Evolutionary conservation across 2,888 invertebrate species (phyloP).

Genomic region (Elysia crispata): DNA sequence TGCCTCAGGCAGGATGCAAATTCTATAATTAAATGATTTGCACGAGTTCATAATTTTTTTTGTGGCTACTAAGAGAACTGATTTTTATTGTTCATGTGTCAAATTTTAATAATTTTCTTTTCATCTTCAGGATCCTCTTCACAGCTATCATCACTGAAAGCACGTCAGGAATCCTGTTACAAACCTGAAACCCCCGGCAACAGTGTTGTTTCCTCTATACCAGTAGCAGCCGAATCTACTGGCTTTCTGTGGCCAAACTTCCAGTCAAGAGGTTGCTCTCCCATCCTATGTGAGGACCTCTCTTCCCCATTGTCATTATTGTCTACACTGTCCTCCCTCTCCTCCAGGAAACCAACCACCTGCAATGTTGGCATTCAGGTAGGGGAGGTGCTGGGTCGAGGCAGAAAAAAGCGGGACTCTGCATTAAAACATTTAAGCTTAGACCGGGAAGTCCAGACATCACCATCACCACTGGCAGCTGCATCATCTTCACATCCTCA

Average conservation of each 20-base stretch:
- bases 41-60: no score
- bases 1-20: no score
- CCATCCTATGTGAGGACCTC: conserved; percentile 64
- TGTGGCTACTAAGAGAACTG: no score
- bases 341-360: conserved; percentile 21
- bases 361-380: conserved; percentile 50
- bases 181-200: conserved; percentile 57
- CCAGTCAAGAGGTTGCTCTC: conserved; percentile 71
- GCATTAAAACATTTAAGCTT: not conserved
- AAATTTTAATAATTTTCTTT: no score
- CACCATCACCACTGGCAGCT: not conserved
- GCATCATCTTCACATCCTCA: not conserved
- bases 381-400: conserved; percentile 38
- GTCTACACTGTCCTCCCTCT: conserved; percentile 31
- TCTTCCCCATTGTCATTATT: conserved; percentile 45
- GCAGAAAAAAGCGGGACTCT: not conserved
- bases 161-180: conserved; percentile 44
- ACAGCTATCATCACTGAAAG: not conserved
- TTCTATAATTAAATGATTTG: no score
- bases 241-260: conserved; percentile 56
- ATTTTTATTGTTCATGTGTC: no score
- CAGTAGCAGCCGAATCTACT: conserved; percentile 51
- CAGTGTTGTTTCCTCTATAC: conserved; percentile 57
- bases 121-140: not conserved
- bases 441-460: conserved; percentile 47